phyloP scores from a whole-genome alignment of 1,140 invertebrate species.

The Dreissena rostriformis region DNA sequence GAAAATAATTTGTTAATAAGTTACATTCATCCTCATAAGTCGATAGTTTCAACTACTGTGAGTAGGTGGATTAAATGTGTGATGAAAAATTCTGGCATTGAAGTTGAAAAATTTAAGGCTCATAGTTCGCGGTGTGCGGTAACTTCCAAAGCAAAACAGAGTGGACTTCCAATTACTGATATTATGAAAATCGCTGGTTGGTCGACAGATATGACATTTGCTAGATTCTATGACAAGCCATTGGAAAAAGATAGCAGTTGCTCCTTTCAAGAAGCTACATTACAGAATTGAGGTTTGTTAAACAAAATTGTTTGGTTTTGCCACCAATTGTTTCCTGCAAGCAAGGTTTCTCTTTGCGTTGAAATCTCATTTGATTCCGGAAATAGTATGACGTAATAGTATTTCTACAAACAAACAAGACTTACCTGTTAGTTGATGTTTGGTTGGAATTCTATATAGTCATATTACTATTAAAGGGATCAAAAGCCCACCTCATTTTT shows the following conservation, averaged over 20 bases:
- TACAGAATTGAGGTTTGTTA: background rate
- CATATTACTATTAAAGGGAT: constrained; percentile 14
- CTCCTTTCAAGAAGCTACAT: background rate
- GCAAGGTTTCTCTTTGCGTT: no score
- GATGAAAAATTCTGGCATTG: constrained; percentile 13
- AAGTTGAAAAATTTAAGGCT: constrained; percentile 1
- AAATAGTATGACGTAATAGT: no score
- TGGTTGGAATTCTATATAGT: no score
- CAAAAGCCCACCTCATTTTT: constrained; percentile 17
- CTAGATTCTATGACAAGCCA: constrained; percentile 36
- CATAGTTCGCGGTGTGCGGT: background rate
- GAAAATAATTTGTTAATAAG: constrained; percentile 43
- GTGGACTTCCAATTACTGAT: constrained; percentile 31
- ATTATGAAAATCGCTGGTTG: constrained; percentile 36
- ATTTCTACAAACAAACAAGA: no score
- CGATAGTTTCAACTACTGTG: constrained; percentile 32
- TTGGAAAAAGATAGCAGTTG: background rate
- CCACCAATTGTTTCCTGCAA: background rate
- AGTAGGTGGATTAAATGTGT: constrained; percentile 47
- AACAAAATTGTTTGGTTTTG: background rate
- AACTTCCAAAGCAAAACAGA: constrained; percentile 12
- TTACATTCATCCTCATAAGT: constrained; percentile 42
- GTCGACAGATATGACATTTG: constrained; percentile 22
- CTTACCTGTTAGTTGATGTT: no score
- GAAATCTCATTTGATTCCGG: no score